Percentiles rank a stretch among this genome's conserved stretches.
phyloP scores from a whole-genome alignment of 1,140 invertebrate genomes.

The Xylocopa sonorina region DNA sequence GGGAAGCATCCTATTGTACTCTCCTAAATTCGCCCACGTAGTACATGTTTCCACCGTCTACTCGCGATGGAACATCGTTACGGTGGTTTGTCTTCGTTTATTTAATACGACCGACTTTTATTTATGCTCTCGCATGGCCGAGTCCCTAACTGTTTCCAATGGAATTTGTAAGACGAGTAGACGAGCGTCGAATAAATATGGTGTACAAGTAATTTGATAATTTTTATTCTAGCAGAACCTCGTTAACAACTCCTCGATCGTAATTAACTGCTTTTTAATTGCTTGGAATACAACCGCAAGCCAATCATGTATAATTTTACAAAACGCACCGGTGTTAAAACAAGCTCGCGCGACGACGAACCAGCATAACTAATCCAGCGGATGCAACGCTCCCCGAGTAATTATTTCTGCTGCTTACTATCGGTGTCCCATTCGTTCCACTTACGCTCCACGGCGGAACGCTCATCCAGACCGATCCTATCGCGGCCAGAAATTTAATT shows the following conservation, averaged over 20 bases:
- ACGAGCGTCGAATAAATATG: too few species aligned
- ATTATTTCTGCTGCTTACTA: slow-evolving; percentile 61
- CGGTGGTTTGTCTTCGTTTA: neutral
- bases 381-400: slow-evolving; percentile 45
- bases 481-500: slow-evolving; percentile 66
- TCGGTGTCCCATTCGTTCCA: slow-evolving; percentile 54
- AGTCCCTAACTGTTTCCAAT: too few species aligned
- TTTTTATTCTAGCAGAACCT: neutral
- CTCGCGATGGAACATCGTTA: slow-evolving; percentile 5
- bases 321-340: neutral
- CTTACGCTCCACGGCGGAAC: slow-evolving; percentile 33
- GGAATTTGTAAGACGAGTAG: too few species aligned
- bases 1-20: slow-evolving; percentile 64
- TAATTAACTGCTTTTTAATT: slow-evolving; percentile 8
- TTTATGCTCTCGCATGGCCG: too few species aligned
- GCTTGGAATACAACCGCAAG: neutral
- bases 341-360: neutral
- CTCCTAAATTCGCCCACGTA: slow-evolving; percentile 46
- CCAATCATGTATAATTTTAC: neutral
- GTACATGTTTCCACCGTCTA: neutral
- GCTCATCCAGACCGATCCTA: slow-evolving; percentile 38
- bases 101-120: neutral
- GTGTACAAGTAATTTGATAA: too few species aligned
- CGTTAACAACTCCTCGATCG: neutral
- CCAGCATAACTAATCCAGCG: slow-evolving; percentile 29